Conservation (phyloP, 2,888 invertebrate genomes). For the Acrobasis consociella region DNA sequence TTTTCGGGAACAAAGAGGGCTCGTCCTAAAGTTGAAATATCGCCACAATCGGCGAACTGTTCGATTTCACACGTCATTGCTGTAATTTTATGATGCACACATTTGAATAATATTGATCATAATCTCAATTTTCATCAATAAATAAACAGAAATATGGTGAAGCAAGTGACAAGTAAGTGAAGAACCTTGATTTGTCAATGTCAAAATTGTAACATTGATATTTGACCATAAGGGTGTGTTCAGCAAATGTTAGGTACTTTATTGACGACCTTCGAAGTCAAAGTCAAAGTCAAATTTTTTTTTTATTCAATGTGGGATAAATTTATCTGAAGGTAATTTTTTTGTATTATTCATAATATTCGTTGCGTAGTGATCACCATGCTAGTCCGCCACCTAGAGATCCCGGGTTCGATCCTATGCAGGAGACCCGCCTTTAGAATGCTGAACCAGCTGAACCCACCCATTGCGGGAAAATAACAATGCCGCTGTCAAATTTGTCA, state of each 20-base stretch:
- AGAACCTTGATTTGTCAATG: neutral
- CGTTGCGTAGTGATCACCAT: too few species aligned
- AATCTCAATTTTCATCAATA: neutral
- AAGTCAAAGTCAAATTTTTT: too few species aligned
- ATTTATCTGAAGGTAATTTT: too few species aligned
- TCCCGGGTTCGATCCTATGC: too few species aligned
- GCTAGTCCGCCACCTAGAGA: too few species aligned
- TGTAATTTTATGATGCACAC: neutral
- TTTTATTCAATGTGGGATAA: too few species aligned
- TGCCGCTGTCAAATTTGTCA: neutral
- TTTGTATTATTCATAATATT: too few species aligned
- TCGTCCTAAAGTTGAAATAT: constrained; percentile 82
- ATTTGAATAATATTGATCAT: neutral
- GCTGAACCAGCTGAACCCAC: too few species aligned
- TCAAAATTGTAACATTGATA: neutral
- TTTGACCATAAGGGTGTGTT: too few species aligned
- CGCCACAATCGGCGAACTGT: constrained; percentile 83
- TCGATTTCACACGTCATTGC: constrained; percentile 83
- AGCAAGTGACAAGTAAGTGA: neutral
- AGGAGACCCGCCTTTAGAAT: too few species aligned
- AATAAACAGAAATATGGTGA: neutral
- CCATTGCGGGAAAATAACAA: neutral
- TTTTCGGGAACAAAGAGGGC: constrained; percentile 81
- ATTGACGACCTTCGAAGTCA: too few species aligned
- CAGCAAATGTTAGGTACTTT: too few species aligned